Conservation (phyloP, 1,140 invertebrate genomes). For the Subanguina moxae region DNA sequence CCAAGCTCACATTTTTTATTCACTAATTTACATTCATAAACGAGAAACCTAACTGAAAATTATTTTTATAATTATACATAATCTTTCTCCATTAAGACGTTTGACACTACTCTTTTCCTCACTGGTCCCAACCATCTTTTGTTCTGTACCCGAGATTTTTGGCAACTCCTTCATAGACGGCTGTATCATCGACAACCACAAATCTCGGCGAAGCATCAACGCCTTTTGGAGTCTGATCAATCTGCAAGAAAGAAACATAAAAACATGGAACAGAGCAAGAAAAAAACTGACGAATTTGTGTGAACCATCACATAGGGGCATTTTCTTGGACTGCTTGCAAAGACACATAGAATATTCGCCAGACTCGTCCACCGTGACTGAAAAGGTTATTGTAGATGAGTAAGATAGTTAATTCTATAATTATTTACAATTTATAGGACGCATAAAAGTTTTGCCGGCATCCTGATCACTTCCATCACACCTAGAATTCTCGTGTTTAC, state of each 20-base stretch:
- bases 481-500: background rate
- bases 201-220: background rate
- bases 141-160: background rate
- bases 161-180: background rate
- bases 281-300: background rate
- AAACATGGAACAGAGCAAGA: background rate
- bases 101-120: background rate
- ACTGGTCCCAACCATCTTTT: background rate
- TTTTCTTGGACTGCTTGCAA: background rate
- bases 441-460: background rate
- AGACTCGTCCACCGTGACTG: background rate
- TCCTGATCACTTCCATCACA: background rate
- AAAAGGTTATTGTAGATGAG: too few relatives aligned
- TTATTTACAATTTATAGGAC: background rate
- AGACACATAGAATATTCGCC: constrained; percentile 1
- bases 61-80: too few relatives aligned
- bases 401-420: too few relatives aligned
- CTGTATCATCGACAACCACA: background rate
- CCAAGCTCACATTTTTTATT: too few relatives aligned
- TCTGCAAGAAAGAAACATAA: background rate
- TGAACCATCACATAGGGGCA: background rate
- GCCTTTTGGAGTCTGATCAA: background rate
- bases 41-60: too few relatives aligned
- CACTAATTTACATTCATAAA: too few relatives aligned
- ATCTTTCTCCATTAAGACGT: too few relatives aligned